A percentile compares a stretch with the other conserved stretches of the same genome.
phyloP scores from a whole-genome alignment of 2,888 invertebrate genomes.

The Spisula solida region DNA sequence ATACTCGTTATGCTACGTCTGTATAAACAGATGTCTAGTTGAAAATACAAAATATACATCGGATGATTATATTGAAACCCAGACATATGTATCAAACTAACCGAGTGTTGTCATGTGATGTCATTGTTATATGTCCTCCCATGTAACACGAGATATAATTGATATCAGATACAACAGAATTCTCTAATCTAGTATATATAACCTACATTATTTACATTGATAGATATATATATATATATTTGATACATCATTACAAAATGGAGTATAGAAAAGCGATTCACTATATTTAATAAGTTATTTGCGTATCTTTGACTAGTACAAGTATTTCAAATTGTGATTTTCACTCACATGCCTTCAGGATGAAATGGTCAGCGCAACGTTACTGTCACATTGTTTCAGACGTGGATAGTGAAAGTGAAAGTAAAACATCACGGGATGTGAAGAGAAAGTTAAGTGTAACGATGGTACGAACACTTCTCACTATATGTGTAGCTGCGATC shows the following conservation, averaged over 20 bases:
- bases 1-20: too few relatives aligned
- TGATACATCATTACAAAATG: not conserved
- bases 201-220: not conserved
- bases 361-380: not conserved
- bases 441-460: not conserved
- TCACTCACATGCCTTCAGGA: not conserved
- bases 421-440: not conserved
- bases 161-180: not conserved
- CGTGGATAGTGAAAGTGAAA: not conserved
- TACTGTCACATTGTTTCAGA: not conserved
- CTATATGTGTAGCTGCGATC: not conserved
- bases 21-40: too few relatives aligned
- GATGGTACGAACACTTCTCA: not conserved
- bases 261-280: not conserved
- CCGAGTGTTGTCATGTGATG: not conserved
- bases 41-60: too few relatives aligned
- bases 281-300: not conserved
- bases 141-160: not conserved
- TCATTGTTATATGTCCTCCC: not conserved
- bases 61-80: too few relatives aligned
- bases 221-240: not conserved
- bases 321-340: not conserved
- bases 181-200: not conserved
- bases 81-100: too few relatives aligned
- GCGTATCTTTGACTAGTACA: too few relatives aligned